Evolutionary conservation across 2,888 invertebrate genomes (phyloP), one percentile per base, ranked within the genome.

Genomic region (Esperia sulphurella): DNA sequence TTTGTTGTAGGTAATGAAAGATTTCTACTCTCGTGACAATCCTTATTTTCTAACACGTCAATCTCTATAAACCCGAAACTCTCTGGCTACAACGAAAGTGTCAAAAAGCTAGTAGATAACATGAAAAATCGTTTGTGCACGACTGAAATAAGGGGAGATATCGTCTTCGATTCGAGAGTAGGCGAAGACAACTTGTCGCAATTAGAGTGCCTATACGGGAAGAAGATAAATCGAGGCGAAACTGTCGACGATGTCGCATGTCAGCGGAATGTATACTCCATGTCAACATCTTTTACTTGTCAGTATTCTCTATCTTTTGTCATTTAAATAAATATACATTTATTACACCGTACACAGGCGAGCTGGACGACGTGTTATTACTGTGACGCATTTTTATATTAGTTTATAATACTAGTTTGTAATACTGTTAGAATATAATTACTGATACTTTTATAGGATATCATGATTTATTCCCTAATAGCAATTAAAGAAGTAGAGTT

Each of bases 141-240:
- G 21, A n/a, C 46, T 41, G 45, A 33, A 43, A 46, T n/a, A 46
- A 21, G 40, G 51, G 48, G 51, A 48, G 43, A 49, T 49, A 48
- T 43, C 45, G 44, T 14, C 31, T 39, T 45, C 42, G 44, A 50
- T 50, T 37, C 42, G 45, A 42, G 49, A 42, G 39, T 35, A 45
- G 45, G 50, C 43, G 65, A 62, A 65, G 68, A 65, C 72, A 63
- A 65, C 57, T 68, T 68, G 68, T 71, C 62, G 67, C 70, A 74
- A 73, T 75, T 75, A 75, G 63, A 64, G 59, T 59, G 58, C 52
- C 54, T 57, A 61, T 62, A 67, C 54, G 50, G 31, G 51, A 57
- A 56, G 59, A 68, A 65, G 65, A 70, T 68, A 70, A 67, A 71
- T 70, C 53, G 66, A 56, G 53, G 49, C 57, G 39, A 30, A 38